Percentiles rank a stretch among this genome's conserved stretches.
Conservation (phyloP, 2,113 vertebrate genomes). For the Garra rufa region DNA sequence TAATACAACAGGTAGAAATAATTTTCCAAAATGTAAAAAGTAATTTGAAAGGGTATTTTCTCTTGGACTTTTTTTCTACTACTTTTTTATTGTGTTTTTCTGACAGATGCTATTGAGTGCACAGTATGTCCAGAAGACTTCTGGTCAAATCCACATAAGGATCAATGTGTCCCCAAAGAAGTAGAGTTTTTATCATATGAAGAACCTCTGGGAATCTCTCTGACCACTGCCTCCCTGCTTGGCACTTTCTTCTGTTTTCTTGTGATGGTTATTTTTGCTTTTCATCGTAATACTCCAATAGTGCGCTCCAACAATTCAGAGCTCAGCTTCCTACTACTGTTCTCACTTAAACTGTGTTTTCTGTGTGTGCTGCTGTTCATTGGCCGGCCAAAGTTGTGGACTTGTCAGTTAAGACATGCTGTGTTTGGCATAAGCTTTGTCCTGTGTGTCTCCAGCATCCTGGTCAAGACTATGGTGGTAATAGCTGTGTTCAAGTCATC, state of each 20-base stretch:
- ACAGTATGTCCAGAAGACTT: background rate
- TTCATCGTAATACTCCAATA: background rate
- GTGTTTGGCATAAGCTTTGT: too few species aligned
- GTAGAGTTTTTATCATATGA: background rate
- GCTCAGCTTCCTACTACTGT: background rate
- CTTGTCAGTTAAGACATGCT: too few species aligned
- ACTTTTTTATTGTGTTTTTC: background rate
- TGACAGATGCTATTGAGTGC: background rate
- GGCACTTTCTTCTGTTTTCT: background rate
- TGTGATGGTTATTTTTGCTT: background rate
- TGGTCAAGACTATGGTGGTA: too few species aligned
- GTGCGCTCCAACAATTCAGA: background rate
- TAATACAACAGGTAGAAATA: constrained; percentile 29
- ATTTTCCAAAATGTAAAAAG: background rate
- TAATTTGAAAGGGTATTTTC: background rate
- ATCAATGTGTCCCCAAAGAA: background rate
- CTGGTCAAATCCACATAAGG: background rate
- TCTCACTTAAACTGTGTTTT: too few species aligned
- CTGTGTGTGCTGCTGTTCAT: too few species aligned
- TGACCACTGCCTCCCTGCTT: background rate
- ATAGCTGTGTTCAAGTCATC: too few species aligned
- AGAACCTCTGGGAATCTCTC: background rate
- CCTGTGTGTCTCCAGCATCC: too few species aligned
- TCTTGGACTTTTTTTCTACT: background rate
- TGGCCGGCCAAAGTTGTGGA: too few species aligned